phyloP scores from a whole-genome alignment of 2,888 invertebrate species.

The Euproctis similis region DNA sequence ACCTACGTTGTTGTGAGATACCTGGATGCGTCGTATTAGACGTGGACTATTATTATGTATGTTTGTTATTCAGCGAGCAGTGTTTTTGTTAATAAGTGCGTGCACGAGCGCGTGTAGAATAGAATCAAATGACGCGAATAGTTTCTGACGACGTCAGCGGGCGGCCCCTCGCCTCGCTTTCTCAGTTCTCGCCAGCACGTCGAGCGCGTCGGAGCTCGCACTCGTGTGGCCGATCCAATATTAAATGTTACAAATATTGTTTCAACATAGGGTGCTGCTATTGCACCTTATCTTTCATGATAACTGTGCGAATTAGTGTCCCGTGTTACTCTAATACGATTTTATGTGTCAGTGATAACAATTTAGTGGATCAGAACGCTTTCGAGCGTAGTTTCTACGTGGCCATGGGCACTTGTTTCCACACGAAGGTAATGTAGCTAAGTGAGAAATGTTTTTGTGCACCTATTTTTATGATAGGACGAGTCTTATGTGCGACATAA shows the following conservation, averaged over 20 bases:
- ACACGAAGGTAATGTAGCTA: slow-evolving; percentile 63
- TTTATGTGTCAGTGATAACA: slow-evolving; percentile 42
- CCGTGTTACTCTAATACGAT: slow-evolving; percentile 30
- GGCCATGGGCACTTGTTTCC: slow-evolving; percentile 65
- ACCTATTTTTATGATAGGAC: slow-evolving; percentile 40
- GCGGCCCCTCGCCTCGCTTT: slow-evolving; percentile 23
- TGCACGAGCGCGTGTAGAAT: slow-evolving; percentile 49
- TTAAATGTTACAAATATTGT: slow-evolving; percentile 30
- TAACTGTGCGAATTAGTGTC: slow-evolving; percentile 63
- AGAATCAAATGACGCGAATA: slow-evolving; percentile 67
- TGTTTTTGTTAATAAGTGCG: slow-evolving; percentile 63
- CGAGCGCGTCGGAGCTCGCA: slow-evolving; percentile 59
- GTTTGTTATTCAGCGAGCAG: slow-evolving; percentile 44
- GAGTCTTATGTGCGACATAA: slow-evolving; percentile 42
- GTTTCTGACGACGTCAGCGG: slow-evolving; percentile 49
- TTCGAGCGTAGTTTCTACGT: slow-evolving; percentile 53
- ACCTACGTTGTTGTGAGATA: too few species aligned
- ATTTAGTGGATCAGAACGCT: slow-evolving; percentile 45
- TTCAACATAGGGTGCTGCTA: slow-evolving; percentile 41
- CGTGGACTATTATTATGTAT: too few species aligned
- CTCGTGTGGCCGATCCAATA: slow-evolving; percentile 53
- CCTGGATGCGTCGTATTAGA: too few species aligned
- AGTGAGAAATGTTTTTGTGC: slow-evolving; percentile 46
- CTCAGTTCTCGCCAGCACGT: slow-evolving; percentile 42
- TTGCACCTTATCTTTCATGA: slow-evolving; percentile 58